Evolutionary conservation across 2,113 vertebrate species (phyloP).

Genomic region (Oncorhynchus kisutch): DNA sequence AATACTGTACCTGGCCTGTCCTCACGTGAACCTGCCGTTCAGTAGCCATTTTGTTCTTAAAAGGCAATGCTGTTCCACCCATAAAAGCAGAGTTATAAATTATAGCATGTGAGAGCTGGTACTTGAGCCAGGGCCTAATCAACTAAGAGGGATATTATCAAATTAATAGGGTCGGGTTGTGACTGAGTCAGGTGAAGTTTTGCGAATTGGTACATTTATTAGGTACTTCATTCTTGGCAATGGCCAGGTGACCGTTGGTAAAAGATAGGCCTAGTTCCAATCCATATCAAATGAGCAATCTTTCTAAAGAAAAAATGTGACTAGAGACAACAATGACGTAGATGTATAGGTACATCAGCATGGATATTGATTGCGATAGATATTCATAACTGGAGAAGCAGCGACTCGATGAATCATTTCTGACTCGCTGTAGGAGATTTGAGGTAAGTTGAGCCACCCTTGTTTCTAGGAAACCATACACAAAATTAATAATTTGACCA

Average conservation of each 20-base stretch:
- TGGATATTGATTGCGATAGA: not conserved
- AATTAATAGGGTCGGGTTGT: not conserved
- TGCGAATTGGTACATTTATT: not conserved
- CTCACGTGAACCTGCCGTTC: constrained; percentile 23
- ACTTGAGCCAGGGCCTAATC: not conserved
- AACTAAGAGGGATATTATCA: constrained; percentile 4
- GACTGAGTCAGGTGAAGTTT: not conserved
- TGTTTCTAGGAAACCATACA: no score
- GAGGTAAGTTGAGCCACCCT: no score
- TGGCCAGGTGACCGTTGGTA: not conserved
- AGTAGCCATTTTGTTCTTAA: constrained; percentile 23
- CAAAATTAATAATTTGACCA: no score
- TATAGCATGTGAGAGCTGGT: not conserved
- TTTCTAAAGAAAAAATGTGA: no score
- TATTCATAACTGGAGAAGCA: not conserved
- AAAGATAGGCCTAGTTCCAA: no score
- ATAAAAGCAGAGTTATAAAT: constrained; percentile 26
- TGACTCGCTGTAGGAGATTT: not conserved
- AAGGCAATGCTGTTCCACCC: not conserved
- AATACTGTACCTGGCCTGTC: constrained; percentile 5
- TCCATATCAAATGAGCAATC: no score
- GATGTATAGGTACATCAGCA: not conserved
- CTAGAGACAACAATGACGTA: no score
- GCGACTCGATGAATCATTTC: not conserved
- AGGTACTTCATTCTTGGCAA: not conserved